phyloP scores from a whole-genome alignment of 2,888 invertebrate species.

The Notodonta dromedarius region DNA sequence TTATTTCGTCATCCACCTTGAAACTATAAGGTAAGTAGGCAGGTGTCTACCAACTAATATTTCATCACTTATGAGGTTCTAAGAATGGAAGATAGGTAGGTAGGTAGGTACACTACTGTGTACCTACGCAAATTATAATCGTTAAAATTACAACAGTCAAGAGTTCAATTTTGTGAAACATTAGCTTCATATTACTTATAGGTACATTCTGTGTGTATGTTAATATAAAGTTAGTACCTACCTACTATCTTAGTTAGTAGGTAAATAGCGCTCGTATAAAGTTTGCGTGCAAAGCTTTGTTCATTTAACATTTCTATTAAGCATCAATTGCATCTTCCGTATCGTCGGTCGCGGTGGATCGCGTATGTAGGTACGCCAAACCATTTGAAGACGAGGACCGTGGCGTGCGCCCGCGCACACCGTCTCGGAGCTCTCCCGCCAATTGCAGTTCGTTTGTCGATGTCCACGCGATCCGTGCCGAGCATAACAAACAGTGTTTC shows the following conservation, averaged over 20 bases:
- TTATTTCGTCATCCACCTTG: not conserved
- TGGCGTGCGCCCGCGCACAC: conserved; percentile 59
- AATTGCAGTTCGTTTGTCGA: conserved; percentile 65
- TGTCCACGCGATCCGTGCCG: conserved; percentile 62
- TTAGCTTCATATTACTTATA: no score
- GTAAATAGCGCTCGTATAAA: conserved; percentile 47
- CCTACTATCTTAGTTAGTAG: no score
- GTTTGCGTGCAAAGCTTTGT: conserved; percentile 57
- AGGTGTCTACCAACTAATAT: no score
- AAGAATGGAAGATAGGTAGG: not conserved
- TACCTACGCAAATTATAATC: not conserved
- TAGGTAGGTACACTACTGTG: not conserved
- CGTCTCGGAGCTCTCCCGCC: conserved; percentile 56
- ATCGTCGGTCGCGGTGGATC: conserved; percentile 37
- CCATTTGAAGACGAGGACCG: conserved; percentile 61
- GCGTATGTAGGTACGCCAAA: conserved; percentile 35
- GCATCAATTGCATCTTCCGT: conserved; percentile 49
- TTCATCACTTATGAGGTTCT: no score
- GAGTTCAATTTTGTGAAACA: no score
- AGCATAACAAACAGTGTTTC: conserved; percentile 71
- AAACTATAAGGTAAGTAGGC: not conserved
- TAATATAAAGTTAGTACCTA: no score
- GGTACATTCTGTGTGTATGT: no score
- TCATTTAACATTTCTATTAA: conserved; percentile 50
- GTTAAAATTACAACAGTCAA: no score